phyloP scores from a whole-genome alignment of 2,797 vertebrate genomes.

The Microcaecilia unicolor region DNA sequence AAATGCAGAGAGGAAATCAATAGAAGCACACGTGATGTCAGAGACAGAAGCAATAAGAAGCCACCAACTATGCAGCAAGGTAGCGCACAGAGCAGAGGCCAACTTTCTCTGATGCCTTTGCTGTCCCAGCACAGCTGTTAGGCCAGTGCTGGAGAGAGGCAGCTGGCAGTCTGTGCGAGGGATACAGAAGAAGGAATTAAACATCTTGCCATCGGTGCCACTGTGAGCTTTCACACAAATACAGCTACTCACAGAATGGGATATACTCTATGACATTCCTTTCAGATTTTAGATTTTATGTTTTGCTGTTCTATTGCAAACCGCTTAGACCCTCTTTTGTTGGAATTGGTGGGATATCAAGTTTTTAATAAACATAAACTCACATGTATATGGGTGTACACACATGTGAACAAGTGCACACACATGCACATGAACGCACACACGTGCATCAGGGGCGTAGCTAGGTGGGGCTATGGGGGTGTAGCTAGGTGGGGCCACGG shows the following conservation, averaged over 20 bases:
- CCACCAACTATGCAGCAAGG: not conserved
- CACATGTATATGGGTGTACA: no score
- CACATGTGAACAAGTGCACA: no score
- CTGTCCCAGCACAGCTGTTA: not conserved
- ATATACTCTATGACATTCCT: no score
- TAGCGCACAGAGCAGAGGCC: not conserved
- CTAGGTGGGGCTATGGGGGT: no score
- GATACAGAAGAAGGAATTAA: not conserved
- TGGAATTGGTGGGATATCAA: no score
- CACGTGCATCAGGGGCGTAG: no score
- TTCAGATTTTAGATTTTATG: no score
- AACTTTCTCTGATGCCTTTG: not conserved
- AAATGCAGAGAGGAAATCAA: slow-evolving; percentile 58
- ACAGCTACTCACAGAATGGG: not conserved
- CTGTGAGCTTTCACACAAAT: not conserved
- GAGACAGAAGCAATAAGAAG: slow-evolving; percentile 25
- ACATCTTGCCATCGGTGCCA: not conserved
- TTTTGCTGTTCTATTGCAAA: no score
- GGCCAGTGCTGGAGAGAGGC: not conserved
- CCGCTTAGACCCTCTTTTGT: no score
- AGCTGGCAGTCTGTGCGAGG: not conserved
- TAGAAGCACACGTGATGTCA: slow-evolving; percentile 45
- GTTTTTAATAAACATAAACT: no score
- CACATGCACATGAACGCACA: no score
- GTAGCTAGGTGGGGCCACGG: no score